A percentile compares a stretch with the other conserved stretches of the same genome.
Evolutionary conservation across 2,113 vertebrate genomes (phyloP).

Genomic region (Gasterosteus aculeatus): DNA sequence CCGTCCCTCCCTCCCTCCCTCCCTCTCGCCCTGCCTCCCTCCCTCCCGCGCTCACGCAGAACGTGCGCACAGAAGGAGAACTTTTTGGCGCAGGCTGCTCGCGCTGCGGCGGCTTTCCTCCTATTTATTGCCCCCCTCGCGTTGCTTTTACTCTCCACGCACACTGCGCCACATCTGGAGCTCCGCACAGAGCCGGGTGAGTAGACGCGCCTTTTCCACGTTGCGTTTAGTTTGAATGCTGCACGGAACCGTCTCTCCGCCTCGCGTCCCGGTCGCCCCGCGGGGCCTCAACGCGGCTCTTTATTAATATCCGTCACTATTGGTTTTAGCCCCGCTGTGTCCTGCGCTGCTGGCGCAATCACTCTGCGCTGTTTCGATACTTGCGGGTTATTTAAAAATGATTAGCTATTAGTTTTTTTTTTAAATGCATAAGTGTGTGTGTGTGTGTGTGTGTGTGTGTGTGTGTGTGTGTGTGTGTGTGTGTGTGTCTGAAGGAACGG

Average conservation of each 20-base stretch:
- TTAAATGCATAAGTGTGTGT: slow-evolving; percentile 28
- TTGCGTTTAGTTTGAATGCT: slow-evolving; percentile 38
- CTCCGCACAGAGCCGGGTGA: slow-evolving; percentile 40
- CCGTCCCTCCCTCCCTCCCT: slow-evolving; percentile 1
- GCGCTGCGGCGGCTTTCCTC: slow-evolving; percentile 33
- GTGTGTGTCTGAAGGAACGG: background rate
- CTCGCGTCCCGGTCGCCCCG: background rate
- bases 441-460: slow-evolving; percentile 8
- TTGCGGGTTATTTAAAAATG: background rate
- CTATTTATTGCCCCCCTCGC: background rate
- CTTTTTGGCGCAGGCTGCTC: background rate
- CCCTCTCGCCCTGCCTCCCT: slow-evolving; percentile 41
- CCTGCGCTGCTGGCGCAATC: too few relatives aligned
- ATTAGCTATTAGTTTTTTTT: background rate
- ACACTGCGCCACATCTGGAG: background rate
- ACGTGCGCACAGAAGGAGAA: slow-evolving; percentile 16
- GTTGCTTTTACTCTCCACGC: background rate
- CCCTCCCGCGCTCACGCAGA: slow-evolving; percentile 49
- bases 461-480: slow-evolving; percentile 6
- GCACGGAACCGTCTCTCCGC: background rate
- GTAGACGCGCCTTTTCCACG: slow-evolving; percentile 22
- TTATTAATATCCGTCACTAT: background rate
- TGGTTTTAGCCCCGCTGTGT: background rate
- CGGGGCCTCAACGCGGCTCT: background rate
- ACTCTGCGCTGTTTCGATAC: background rate